Conservation (phyloP, 2,797 vertebrate genomes). For the Carapus acus region DNA sequence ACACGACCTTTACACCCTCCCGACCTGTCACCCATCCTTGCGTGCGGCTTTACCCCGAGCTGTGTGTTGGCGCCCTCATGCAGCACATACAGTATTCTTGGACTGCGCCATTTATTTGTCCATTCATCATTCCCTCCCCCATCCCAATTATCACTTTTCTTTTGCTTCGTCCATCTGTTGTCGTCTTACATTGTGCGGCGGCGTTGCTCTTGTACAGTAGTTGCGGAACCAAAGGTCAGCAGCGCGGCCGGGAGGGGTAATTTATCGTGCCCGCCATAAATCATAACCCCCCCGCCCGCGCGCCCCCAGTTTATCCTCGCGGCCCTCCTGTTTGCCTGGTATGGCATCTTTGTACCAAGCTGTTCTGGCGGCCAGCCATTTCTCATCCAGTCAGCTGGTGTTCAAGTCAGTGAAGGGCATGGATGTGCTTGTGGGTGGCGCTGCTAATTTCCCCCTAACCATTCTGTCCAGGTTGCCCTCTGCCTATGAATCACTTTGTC, state of each 20-base stretch:
- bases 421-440: conserved; percentile 42
- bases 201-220: too few relatives aligned
- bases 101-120: background rate
- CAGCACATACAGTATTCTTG: background rate
- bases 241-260: too few relatives aligned
- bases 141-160: background rate
- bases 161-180: conserved; percentile 18
- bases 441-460: conserved; percentile 60
- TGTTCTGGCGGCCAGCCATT: conserved; percentile 28
- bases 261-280: conserved; percentile 27
- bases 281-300: conserved; percentile 47
- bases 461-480: conserved; percentile 62
- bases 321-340: conserved; percentile 19
- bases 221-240: background rate
- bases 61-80: conserved; percentile 22
- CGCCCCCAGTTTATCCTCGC: conserved; percentile 1
- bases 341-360: conserved; percentile 35
- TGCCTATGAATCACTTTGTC: conserved; percentile 65
- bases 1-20: conserved; percentile 51
- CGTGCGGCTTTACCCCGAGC: conserved; percentile 20
- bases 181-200: background rate
- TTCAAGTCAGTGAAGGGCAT: conserved; percentile 47
- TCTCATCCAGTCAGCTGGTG: conserved; percentile 34
- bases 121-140: conserved; percentile 4
- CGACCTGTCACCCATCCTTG: conserved; percentile 40